A percentile compares a stretch with the other conserved stretches of the same genome.
Conservation (phyloP, 2,888 invertebrate species). For the Lasioglossum lativentre region DNA sequence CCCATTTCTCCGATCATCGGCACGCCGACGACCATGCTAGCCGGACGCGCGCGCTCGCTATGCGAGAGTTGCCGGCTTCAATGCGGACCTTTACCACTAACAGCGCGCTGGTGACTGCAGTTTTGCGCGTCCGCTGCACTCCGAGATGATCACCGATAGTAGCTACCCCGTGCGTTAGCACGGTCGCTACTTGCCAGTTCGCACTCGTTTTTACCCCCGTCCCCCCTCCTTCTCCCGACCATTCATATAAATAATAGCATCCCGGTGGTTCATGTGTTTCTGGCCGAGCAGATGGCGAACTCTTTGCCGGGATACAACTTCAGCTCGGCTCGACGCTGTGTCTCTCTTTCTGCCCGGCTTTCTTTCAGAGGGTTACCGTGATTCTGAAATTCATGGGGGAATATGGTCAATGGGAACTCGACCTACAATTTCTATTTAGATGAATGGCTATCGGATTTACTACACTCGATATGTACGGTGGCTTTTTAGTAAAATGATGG, state of each 20-base stretch:
- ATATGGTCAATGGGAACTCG: background rate
- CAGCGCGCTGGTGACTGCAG: slow-evolving; percentile 38
- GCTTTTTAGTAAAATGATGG: background rate
- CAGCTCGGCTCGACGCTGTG: background rate
- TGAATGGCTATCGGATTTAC: background rate
- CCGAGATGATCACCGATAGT: slow-evolving; percentile 45
- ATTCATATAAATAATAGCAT: background rate
- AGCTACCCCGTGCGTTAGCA: slow-evolving; percentile 29
- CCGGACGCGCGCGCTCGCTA: slow-evolving; percentile 8
- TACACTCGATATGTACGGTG: too few species aligned
- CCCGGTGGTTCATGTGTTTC: slow-evolving; percentile 17
- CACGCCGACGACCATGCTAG: slow-evolving; percentile 35
- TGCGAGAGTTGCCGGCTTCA: slow-evolving; percentile 23
- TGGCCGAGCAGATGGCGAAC: background rate
- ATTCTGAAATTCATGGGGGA: background rate
- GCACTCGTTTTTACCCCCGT: background rate
- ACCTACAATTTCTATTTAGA: background rate
- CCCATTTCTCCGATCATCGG: slow-evolving; percentile 36
- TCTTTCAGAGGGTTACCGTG: background rate
- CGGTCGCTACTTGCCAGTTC: slow-evolving; percentile 4
- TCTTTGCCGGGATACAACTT: background rate
- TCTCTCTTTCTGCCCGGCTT: background rate
- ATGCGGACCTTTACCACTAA: slow-evolving; percentile 45
- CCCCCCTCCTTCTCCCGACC: background rate
- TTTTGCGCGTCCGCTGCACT: slow-evolving; percentile 32